These are phyloP conservation scores for Bucorvus abyssinicus DNA, from an alignment of 2,797 vertebrate species.

Conservation along the genomic window DNA sequence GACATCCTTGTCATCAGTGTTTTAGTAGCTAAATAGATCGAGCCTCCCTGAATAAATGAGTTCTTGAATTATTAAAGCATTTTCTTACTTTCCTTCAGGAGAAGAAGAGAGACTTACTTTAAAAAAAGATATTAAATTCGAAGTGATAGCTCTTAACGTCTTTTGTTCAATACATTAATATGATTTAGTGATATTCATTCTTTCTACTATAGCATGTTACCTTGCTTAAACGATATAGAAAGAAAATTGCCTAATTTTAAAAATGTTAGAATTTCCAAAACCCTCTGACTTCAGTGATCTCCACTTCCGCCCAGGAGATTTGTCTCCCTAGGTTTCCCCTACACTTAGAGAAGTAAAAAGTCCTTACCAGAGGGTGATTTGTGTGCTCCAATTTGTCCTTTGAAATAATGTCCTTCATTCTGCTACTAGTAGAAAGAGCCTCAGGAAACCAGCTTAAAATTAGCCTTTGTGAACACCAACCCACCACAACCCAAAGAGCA, in stretches of 20 bases:
- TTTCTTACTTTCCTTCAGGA: background rate
- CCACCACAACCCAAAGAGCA: background rate
- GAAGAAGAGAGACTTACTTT: background rate
- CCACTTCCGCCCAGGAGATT: background rate
- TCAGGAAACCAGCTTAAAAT: background rate
- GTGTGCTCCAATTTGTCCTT: background rate
- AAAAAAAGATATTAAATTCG: constrained; percentile 5
- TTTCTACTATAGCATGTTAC: background rate
- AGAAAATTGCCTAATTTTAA: background rate
- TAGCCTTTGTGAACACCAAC: background rate
- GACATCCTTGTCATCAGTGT: background rate
- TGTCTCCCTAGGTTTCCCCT: background rate
- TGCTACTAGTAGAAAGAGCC: background rate
- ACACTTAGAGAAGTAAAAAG: background rate
- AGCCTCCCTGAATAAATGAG: background rate
- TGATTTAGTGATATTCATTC: background rate
- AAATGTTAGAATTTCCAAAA: background rate
- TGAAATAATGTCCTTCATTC: background rate
- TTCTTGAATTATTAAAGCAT: constrained; percentile 41
- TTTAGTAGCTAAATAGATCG: background rate
- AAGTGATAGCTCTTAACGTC: background rate
- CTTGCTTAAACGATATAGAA: background rate
- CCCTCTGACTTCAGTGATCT: background rate
- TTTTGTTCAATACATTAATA: constrained; percentile 10
- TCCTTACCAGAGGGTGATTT: background rate